A percentile compares a stretch with the other conserved stretches of the same genome.
phyloP scores from a whole-genome alignment of 2,888 invertebrate genomes.

The Plebejus melissa region DNA sequence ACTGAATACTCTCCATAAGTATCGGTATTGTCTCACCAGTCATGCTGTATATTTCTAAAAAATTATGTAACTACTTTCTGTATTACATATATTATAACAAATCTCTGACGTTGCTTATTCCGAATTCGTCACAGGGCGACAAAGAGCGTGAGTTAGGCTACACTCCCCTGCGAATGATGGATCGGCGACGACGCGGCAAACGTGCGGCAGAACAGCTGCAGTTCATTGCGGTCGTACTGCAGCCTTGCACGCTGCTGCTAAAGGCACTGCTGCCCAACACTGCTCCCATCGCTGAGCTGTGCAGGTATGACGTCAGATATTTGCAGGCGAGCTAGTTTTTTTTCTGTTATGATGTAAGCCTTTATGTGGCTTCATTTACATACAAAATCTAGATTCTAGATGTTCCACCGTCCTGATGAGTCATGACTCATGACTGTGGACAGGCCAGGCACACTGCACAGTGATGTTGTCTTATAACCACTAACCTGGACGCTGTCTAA shows the following conservation, averaged over 20 bases:
- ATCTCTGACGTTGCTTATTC: not conserved
- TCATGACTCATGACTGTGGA: no score
- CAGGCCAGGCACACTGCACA: no score
- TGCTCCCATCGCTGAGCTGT: conserved; percentile 65
- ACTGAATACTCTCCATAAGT: no score
- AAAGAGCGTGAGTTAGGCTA: conserved; percentile 78
- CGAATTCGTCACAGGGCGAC: conserved; percentile 69
- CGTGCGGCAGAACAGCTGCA: conserved; percentile 82
- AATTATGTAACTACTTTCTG: no score
- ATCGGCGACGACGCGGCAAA: conserved; percentile 74
- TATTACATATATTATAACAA: not conserved
- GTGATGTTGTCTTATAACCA: no score
- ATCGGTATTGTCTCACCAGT: no score
- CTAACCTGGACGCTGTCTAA: not conserved
- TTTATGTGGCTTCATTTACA: no score
- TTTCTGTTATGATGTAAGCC: not conserved
- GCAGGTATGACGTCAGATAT: conserved; percentile 54
- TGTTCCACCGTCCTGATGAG: no score
- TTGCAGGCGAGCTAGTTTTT: not conserved
- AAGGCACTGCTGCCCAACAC: conserved; percentile 76
- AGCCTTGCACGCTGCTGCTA: conserved; percentile 78
- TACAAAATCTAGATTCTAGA: no score
- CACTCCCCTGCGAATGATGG: conserved; percentile 81
- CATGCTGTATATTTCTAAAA: no score
- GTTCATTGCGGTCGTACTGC: conserved; percentile 79